These are phyloP conservation scores for Drosophila cyrtoloma DNA, from an alignment of 2,888 invertebrate genomes.

Conservation along the genomic window DNA sequence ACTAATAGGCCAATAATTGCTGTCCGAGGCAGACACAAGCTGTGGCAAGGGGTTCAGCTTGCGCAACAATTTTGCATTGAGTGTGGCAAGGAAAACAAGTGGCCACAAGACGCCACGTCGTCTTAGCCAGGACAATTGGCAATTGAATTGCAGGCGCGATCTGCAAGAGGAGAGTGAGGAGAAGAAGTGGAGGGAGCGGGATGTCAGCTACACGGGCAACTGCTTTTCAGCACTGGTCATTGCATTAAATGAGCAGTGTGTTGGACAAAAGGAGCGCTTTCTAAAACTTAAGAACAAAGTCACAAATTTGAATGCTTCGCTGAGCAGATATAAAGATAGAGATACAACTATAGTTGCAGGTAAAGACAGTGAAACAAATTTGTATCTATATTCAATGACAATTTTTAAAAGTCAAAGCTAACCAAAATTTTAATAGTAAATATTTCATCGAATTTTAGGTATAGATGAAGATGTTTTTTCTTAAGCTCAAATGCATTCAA, in stretches of 20 bases:
- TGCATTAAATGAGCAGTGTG: constrained; percentile 39
- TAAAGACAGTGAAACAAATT: constrained; percentile 12
- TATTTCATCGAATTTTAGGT: background rate
- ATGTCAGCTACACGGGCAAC: constrained; percentile 48
- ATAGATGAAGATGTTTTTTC: background rate
- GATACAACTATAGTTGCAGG: constrained; percentile 11
- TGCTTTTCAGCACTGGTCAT: constrained; percentile 38
- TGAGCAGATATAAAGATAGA: constrained; percentile 28
- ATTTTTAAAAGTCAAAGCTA: background rate
- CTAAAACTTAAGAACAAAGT: constrained; percentile 37
- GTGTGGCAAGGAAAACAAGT: constrained; percentile 46
- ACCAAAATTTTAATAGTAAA: background rate
- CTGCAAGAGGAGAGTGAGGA: constrained; percentile 13
- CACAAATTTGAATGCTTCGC: constrained; percentile 43
- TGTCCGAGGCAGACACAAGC: constrained; percentile 42
- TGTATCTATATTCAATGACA: background rate
- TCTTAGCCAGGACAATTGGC: constrained; percentile 41
- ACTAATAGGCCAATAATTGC: constrained; percentile 61
- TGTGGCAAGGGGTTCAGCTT: constrained; percentile 45
- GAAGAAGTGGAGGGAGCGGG: background rate
- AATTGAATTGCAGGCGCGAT: constrained; percentile 53
- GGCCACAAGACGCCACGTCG: constrained; percentile 38
- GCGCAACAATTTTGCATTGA: constrained; percentile 54
- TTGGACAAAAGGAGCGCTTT: constrained; percentile 42
- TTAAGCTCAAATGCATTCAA: background rate